Evolutionary conservation across 1,140 invertebrate species (phyloP).

Genomic region (Cotesia vestalis): DNA sequence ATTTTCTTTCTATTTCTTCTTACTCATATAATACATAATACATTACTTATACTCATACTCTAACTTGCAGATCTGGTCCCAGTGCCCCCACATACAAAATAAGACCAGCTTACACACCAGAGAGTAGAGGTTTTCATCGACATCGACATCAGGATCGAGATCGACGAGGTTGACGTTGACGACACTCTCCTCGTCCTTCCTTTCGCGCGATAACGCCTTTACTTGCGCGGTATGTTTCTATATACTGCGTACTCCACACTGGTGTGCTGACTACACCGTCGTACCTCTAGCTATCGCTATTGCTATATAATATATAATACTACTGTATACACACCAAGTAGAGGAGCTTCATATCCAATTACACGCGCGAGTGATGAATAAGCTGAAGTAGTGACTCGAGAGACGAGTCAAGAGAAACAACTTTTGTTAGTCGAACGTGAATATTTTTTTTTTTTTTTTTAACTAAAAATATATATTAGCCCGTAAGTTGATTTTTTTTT

Average conservation of each 20-base stretch:
- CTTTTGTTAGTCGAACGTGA: slow-evolving; percentile 21
- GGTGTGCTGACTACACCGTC: background rate
- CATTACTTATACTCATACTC: no score
- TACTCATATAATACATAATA: no score
- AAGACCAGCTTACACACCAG: no score
- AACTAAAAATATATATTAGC: background rate
- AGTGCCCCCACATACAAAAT: no score
- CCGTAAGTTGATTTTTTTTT: slow-evolving; percentile 10
- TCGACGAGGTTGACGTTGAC: background rate
- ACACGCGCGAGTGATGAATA: slow-evolving; percentile 28
- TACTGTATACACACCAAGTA: no score
- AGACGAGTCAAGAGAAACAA: slow-evolving; percentile 9
- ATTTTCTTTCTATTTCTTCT: no score
- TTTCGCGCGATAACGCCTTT: slow-evolving; percentile 26
- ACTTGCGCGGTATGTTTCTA: background rate
- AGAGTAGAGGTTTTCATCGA: no score
- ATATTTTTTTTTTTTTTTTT: background rate
- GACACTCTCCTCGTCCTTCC: slow-evolving; percentile 14
- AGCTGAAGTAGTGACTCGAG: slow-evolving; percentile 23
- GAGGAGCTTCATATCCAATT: slow-evolving; percentile 17
- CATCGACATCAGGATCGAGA: no score
- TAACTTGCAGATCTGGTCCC: no score
- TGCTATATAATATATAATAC: background rate
- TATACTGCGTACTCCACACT: background rate
- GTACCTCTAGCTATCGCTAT: background rate